Evolutionary conservation across 2,888 invertebrate genomes (phyloP).

Genomic region (Metellina segmentata): DNA sequence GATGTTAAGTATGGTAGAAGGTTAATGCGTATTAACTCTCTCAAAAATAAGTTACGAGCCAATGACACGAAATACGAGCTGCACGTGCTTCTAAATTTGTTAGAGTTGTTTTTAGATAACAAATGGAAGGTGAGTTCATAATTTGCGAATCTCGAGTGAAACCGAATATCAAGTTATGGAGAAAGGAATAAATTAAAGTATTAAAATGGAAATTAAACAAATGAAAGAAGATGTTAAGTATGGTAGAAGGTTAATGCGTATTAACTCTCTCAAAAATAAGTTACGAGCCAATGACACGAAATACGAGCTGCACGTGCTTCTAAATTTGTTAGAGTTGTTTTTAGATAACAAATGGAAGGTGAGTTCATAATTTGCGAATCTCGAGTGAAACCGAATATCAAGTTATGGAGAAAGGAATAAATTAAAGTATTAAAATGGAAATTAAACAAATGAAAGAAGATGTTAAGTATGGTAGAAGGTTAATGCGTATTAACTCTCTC

Average conservation of each 20-base stretch:
- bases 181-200: no score
- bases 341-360: background rate
- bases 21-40: background rate
- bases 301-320: background rate
- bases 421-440: no score
- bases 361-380: no score
- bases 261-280: background rate
- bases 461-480: no score
- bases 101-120: background rate
- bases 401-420: no score
- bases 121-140: no score
- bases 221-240: background rate
- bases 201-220: no score
- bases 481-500: no score
- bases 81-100: background rate
- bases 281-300: background rate
- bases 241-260: background rate
- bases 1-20: background rate
- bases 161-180: no score
- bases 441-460: no score
- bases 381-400: no score
- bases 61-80: background rate
- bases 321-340: constrained; percentile 6
- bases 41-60: background rate
- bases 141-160: no score